These are phyloP conservation scores for Epinephelus awoara DNA, from an alignment of 2,797 vertebrate genomes.

Conservation along the genomic window DNA sequence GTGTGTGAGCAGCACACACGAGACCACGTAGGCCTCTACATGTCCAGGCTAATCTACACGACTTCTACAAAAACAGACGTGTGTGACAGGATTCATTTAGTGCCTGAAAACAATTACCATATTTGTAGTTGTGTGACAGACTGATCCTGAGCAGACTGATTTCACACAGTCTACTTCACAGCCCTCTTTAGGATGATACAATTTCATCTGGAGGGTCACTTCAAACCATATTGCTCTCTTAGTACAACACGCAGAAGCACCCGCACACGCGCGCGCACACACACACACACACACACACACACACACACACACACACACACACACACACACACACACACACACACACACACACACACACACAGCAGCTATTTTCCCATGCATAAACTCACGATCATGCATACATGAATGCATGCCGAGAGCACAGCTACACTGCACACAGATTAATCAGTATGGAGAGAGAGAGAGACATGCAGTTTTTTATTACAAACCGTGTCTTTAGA, in stretches of 20 bases:
- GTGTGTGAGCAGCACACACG: slow-evolving; percentile 38
- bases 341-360: slow-evolving; percentile 24
- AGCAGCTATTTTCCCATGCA: slow-evolving; percentile 34
- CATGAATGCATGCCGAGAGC: slow-evolving; percentile 42
- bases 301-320: slow-evolving; percentile 25
- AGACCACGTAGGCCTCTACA: not conserved
- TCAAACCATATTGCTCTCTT: slow-evolving; percentile 52
- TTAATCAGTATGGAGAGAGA: slow-evolving; percentile 67
- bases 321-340: slow-evolving; percentile 3
- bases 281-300: slow-evolving; percentile 3
- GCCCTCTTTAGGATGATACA: slow-evolving; percentile 44
- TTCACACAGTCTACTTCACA: slow-evolving; percentile 55
- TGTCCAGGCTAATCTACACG: not conserved
- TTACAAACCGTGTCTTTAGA: slow-evolving; percentile 99
- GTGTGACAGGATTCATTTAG: slow-evolving; percentile 22
- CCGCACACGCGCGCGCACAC: slow-evolving; percentile 8
- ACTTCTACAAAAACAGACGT: slow-evolving; percentile 14
- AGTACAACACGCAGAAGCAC: slow-evolving; percentile 15
- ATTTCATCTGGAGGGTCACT: slow-evolving; percentile 59
- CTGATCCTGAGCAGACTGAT: slow-evolving; percentile 44
- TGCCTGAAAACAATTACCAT: slow-evolving; percentile 28
- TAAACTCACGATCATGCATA: slow-evolving; percentile 48
- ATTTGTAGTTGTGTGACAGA: slow-evolving; percentile 37
- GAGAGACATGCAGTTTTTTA: slow-evolving; percentile 95
- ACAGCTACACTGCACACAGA: slow-evolving; percentile 58